These are phyloP conservation scores for Drosophila nr. perissopoda DNA, from an alignment of 2,888 invertebrate genomes.

Conservation along the genomic window DNA sequence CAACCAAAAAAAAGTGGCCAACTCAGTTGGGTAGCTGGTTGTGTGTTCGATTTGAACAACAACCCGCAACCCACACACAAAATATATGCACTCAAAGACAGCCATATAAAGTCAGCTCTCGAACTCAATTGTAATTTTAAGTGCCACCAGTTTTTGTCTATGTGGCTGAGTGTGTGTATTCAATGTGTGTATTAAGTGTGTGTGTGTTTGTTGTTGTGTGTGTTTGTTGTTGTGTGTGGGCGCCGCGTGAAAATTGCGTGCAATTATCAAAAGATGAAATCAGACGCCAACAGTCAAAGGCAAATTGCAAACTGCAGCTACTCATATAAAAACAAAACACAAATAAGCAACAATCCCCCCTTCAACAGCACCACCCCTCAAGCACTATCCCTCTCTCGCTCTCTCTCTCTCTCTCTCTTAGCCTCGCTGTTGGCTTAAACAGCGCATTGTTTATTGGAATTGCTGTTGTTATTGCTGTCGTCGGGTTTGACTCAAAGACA, in stretches of 20 bases:
- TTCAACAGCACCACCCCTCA: background rate
- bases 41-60: conserved; percentile 8
- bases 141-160: conserved; percentile 27
- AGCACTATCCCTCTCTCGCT: background rate
- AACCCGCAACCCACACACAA: conserved; percentile 23
- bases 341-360: background rate
- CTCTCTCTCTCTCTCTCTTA: background rate
- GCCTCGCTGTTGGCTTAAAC: background rate
- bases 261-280: conserved; percentile 76
- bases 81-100: background rate
- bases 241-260: conserved; percentile 75
- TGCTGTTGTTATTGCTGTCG: conserved; percentile 31
- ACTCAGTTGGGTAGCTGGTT: conserved; percentile 8
- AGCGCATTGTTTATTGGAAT: conserved; percentile 24
- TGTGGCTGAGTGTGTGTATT: background rate
- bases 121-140: conserved; percentile 46
- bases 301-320: conserved; percentile 45
- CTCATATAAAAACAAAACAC: conserved; percentile 33
- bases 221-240: conserved; percentile 59
- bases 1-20: conserved; percentile 29
- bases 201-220: conserved; percentile 24
- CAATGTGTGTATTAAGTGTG: background rate
- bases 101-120: conserved; percentile 55
- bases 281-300: conserved; percentile 53
- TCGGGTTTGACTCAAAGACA: conserved; percentile 31